phyloP scores from a whole-genome alignment of 2,113 vertebrate species.

The Balaeniceps rex region DNA sequence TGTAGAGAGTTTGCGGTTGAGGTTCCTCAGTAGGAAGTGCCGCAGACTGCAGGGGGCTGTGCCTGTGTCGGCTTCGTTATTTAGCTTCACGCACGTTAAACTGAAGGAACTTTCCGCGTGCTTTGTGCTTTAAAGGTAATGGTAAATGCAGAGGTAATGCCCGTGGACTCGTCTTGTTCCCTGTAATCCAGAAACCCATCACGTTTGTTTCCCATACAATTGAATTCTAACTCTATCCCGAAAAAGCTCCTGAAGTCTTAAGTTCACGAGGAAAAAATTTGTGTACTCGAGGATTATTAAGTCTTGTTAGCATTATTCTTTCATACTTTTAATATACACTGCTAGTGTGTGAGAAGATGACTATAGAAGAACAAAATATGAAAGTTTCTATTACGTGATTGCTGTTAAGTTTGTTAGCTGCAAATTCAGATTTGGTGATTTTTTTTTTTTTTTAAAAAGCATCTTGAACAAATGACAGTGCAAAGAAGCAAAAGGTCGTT shows the following conservation, averaged over 20 bases:
- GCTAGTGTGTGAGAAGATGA: not conserved
- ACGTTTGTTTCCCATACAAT: fast-evolving
- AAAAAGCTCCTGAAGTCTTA: not conserved
- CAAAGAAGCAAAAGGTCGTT: not conserved
- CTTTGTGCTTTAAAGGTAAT: not conserved
- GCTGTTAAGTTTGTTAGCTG: not conserved
- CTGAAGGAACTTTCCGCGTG: not conserved
- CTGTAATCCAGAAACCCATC: not conserved
- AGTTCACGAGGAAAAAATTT: not conserved
- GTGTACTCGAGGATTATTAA: not conserved
- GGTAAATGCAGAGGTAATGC: not conserved
- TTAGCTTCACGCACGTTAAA: fast-evolving
- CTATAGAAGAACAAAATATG: not conserved
- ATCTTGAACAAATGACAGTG: not conserved
- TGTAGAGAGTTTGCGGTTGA: not conserved
- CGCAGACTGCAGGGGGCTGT: not conserved
- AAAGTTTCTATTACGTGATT: not conserved
- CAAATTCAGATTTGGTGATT: not conserved
- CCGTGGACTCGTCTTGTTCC: not conserved
- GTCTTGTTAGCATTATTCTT: not conserved
- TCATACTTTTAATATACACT: fast-evolving
- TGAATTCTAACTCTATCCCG: not conserved
- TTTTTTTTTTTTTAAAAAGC: not conserved
- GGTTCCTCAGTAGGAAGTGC: not conserved
- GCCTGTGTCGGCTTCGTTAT: not conserved